phyloP scores from a whole-genome alignment of 2,797 vertebrate genomes.

The Mormyrops boulengeri region DNA sequence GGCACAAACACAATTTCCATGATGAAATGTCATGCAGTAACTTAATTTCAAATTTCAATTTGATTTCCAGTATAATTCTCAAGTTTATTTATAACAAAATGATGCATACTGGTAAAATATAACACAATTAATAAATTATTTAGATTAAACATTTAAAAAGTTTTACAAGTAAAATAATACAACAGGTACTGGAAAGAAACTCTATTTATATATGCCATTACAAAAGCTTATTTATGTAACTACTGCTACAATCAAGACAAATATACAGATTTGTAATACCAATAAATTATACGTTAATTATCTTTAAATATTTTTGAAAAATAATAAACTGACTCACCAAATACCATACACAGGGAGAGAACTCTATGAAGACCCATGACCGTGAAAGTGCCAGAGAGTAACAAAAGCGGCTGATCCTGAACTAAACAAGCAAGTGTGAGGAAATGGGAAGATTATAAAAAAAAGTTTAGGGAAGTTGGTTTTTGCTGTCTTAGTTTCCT shows the following conservation, averaged over 20 bases:
- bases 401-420: constrained; percentile 29
- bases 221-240: not conserved
- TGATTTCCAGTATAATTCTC: not conserved
- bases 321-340: constrained; percentile 48
- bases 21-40: not conserved
- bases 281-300: not conserved
- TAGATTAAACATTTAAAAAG: not conserved
- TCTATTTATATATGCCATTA: not conserved
- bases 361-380: constrained; percentile 47
- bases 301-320: not conserved
- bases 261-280: not conserved
- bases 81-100: not conserved
- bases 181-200: not conserved
- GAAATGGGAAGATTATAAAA: constrained; percentile 2
- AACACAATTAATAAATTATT: not conserved
- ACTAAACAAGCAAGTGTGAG: not conserved
- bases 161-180: not conserved
- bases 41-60: not conserved
- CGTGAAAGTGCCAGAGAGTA: constrained; percentile 35
- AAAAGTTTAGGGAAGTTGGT: constrained; percentile 27
- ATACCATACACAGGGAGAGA: constrained; percentile 37
- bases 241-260: not conserved
- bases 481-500: not conserved
- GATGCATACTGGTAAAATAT: not conserved
- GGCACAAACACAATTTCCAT: not conserved